Evolutionary conservation across 2,888 invertebrate genomes (phyloP).

Genomic region (Patella pellucida): DNA sequence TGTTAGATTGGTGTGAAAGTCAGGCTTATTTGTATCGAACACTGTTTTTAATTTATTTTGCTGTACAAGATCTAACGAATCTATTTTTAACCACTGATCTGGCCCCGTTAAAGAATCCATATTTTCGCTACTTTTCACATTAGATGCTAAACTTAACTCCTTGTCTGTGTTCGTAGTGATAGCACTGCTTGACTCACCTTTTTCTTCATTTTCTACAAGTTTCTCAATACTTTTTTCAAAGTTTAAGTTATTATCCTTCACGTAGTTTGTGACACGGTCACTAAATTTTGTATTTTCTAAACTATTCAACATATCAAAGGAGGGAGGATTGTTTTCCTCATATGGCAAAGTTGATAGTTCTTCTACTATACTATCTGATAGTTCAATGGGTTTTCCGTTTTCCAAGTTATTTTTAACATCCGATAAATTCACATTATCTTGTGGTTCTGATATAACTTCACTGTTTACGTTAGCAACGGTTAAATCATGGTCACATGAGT

Average conservation of each 20-base stretch:
- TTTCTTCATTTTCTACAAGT: not conserved
- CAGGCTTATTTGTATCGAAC: slow-evolving; percentile 46
- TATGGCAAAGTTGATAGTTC: not conserved
- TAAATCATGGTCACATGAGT: not conserved
- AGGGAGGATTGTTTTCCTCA: not conserved
- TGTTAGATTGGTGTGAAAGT: slow-evolving; percentile 60
- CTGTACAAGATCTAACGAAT: slow-evolving; percentile 24
- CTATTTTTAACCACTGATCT: slow-evolving; percentile 39
- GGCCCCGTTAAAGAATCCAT: too few relatives aligned
- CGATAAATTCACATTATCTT: not conserved
- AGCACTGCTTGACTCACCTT: not conserved
- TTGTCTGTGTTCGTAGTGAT: not conserved
- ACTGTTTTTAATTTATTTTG: slow-evolving; percentile 12
- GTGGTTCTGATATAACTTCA: not conserved
- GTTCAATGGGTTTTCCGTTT: not conserved
- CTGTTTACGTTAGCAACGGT: not conserved
- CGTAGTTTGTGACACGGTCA: not conserved
- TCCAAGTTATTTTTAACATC: not conserved
- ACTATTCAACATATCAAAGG: not conserved
- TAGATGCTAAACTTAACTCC: not conserved
- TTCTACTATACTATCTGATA: not conserved
- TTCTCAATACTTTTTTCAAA: not conserved
- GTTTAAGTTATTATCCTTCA: not conserved
- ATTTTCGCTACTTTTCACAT: slow-evolving; percentile 9
- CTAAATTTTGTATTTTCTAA: not conserved